Evolutionary conservation across 2,888 invertebrate species (phyloP).

Genomic region (Lasiommata megera): DNA sequence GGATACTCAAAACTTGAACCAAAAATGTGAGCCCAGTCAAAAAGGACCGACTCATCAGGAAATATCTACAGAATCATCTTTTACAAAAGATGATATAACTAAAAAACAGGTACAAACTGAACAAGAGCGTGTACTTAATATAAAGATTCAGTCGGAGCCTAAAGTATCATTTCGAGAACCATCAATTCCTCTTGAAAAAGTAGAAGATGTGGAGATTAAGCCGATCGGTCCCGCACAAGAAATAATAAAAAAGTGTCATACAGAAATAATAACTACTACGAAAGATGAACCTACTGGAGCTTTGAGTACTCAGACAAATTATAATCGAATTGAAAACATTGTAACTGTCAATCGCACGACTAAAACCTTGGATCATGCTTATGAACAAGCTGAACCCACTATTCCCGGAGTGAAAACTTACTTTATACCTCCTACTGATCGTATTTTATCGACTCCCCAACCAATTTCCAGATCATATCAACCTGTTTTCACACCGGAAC

Average conservation of each 20-base stretch:
- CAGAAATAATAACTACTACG: constrained; percentile 64
- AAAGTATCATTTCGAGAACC: constrained; percentile 62
- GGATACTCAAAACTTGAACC: constrained; percentile 11
- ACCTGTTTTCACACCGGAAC: constrained; percentile 55
- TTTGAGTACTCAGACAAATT: constrained; percentile 65
- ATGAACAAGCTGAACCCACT: constrained; percentile 48
- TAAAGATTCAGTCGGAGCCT: constrained; percentile 37
- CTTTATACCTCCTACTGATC: constrained; percentile 61
- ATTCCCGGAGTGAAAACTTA: constrained; percentile 65
- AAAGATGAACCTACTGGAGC: constrained; percentile 53
- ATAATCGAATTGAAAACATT: constrained; percentile 69
- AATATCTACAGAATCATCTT: constrained; percentile 13
- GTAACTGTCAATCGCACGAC: constrained; percentile 71
- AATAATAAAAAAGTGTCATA: constrained; percentile 62
- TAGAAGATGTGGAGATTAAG: constrained; percentile 73
- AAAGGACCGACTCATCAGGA: constrained; percentile 27
- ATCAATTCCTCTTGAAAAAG: constrained; percentile 69
- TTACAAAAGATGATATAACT: constrained; percentile 32
- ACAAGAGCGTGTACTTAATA: constrained; percentile 28
- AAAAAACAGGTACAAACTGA: constrained; percentile 30
- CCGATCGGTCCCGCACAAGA: constrained; percentile 63
- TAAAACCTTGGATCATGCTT: constrained; percentile 65
- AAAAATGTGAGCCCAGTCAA: constrained; percentile 34
- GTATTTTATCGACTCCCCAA: constrained; percentile 54
- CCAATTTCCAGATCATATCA: constrained; percentile 55